Base-by-base conservation (phyloP, 2,797 vertebrate species). In the Myoxocephalus aenaeus region DNA sequence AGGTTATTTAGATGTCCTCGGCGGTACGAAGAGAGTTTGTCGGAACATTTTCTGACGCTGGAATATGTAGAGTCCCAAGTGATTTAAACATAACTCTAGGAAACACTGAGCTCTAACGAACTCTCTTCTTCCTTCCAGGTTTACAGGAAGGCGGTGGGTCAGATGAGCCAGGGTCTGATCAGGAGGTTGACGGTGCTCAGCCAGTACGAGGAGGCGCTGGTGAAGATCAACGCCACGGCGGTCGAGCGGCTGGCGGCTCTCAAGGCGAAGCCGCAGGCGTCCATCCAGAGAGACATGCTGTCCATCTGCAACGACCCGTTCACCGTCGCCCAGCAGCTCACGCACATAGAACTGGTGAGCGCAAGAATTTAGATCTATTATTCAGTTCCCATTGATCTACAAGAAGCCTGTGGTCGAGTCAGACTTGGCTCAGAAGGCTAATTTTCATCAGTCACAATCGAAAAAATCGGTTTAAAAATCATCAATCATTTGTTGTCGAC, bases 161-260 rank as follows among this genome's bases (percentile, higher is more conserved):
- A 98, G 90, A 94, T 98, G 89, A 96, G 95, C 7, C 97, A 98
- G 92, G 91, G 85, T 59, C 95, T 99, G 75, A 96, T 98, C 86
- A 91, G 96, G 70, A 97, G 97, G 78, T 90, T 99, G 20, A 91
- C 98, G 0, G 86, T 96, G 0, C 95, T 97, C 18, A 96, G 96
- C 78, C 97, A 99, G 87, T 99, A 99, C 0, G 97, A 99, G 86
- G 98, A 99, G 73, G 96, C 97, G 11, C 94, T 99, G 89, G 94
- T 95, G 13, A 98, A 97, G 89, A 96, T 98, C 85, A 96, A 94
- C 75, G 92, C 96, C 61, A 92, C 96, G 0, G 96, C 94, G 12
- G 90, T 96, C 0, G 97, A 99, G 84, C 91, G 95, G 7, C 94
- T 97, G 70, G 94, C 93, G 0, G 92, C 96, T 2, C 90, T 98